Conservation (phyloP, 2,888 invertebrate genomes). For the Portevinia maculata region DNA sequence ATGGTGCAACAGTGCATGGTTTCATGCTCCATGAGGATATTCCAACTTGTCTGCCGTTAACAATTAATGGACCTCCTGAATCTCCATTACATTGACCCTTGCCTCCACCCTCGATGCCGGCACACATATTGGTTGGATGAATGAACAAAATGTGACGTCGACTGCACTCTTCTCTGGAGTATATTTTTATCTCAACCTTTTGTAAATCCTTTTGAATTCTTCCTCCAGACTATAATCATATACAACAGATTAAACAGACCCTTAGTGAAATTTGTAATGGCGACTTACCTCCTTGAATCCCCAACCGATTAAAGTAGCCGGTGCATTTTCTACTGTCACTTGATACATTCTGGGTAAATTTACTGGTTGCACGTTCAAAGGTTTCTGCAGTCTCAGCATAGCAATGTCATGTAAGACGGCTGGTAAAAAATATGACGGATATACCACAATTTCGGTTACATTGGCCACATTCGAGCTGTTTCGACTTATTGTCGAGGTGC, state of each 20-base stretch:
- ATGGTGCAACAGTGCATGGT: slow-evolving; percentile 82
- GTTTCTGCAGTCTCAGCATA: slow-evolving; percentile 76
- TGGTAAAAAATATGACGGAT: slow-evolving; percentile 77
- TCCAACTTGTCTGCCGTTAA: slow-evolving; percentile 81
- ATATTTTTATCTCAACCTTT: slow-evolving; percentile 80
- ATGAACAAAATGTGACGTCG: slow-evolving; percentile 78
- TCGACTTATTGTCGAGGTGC: slow-evolving; percentile 76
- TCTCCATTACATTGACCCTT: slow-evolving; percentile 83
- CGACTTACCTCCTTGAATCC: slow-evolving; percentile 79
- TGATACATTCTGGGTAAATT: slow-evolving; percentile 77
- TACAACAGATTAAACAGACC: too few relatives aligned
- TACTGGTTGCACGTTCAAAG: slow-evolving; percentile 76
- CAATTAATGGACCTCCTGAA: slow-evolving; percentile 83
- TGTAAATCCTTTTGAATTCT: slow-evolving; percentile 80
- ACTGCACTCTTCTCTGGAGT: slow-evolving; percentile 81
- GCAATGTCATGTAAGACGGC: slow-evolving; percentile 79
- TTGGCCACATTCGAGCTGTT: slow-evolving; percentile 75
- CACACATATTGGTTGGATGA: slow-evolving; percentile 82
- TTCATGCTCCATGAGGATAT: slow-evolving; percentile 83
- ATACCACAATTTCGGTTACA: slow-evolving; percentile 77
- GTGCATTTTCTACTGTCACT: slow-evolving; percentile 72
- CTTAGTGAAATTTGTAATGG: too few relatives aligned
- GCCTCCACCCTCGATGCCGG: slow-evolving; percentile 83
- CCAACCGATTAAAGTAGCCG: slow-evolving; percentile 81
- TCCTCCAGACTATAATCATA: slow-evolving; percentile 81